Percentiles rank a stretch among this genome's conserved stretches.
Evolutionary conservation across 2,113 vertebrate species (phyloP).

Genomic region (Centropus bengalensis): DNA sequence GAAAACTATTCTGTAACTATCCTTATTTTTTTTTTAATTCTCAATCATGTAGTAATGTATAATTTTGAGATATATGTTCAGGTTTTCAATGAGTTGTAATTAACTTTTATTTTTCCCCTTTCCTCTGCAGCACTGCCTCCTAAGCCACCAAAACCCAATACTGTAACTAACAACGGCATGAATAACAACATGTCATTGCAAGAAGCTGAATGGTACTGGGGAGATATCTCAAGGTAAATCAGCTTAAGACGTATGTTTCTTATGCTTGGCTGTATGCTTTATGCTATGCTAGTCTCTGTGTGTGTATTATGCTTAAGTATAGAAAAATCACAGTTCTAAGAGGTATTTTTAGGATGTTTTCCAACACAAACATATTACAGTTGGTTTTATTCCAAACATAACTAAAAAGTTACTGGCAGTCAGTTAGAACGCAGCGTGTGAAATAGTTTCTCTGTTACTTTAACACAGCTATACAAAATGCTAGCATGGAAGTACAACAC

Average conservation of each 20-base stretch:
- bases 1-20: neutral
- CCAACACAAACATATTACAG: constrained; percentile 28
- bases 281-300: neutral
- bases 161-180: constrained; percentile 94
- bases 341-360: constrained; percentile 48
- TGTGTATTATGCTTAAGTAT: neutral
- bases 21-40: neutral
- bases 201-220: constrained; percentile 99
- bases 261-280: neutral
- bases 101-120: neutral
- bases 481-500: neutral
- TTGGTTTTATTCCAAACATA: constrained; percentile 48
- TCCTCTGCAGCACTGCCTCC: constrained; percentile 91
- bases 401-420: constrained; percentile 47
- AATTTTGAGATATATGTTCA: neutral
- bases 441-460: constrained; percentile 28
- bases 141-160: constrained; percentile 91
- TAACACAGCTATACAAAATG: neutral
- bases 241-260: neutral
- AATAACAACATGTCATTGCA: constrained; percentile 98
- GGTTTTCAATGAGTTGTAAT: constrained; percentile 14
- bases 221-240: constrained; percentile 95
- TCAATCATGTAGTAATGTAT: neutral
- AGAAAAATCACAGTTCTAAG: constrained; percentile 18
- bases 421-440: neutral